A percentile compares a stretch with the other conserved stretches of the same genome.
phyloP scores from a whole-genome alignment of 64 coral and sea anemone species.

The Montipora cactus region DNA sequence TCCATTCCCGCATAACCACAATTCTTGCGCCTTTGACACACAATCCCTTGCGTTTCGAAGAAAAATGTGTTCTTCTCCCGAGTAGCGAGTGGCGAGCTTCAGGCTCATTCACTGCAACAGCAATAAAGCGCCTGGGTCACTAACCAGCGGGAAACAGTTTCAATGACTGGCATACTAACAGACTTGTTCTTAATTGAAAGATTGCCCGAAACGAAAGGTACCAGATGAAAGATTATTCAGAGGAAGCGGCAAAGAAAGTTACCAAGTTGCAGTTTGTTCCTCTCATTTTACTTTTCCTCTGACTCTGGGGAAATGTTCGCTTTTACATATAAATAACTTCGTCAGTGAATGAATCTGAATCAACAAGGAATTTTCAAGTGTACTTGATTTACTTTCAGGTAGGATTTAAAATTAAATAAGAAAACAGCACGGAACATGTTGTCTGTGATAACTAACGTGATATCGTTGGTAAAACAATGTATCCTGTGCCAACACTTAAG shows the following conservation, averaged over 20 bases:
- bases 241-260: constrained; percentile 30
- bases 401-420: neutral
- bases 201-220: constrained; percentile 4
- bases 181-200: neutral
- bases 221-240: neutral
- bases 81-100: too few relatives aligned
- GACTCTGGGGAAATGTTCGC: constrained; percentile 64
- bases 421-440: neutral
- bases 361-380: neutral
- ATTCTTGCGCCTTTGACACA: too few relatives aligned
- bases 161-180: neutral
- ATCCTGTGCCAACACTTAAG: too few relatives aligned
- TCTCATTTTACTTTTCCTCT: constrained; percentile 50
- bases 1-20: too few relatives aligned
- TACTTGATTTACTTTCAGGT: constrained; percentile 47
- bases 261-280: constrained; percentile 58
- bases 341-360: constrained; percentile 1
- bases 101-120: too few relatives aligned
- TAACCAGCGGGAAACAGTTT: neutral
- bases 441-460: too few relatives aligned
- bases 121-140: neutral
- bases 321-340: constrained; percentile 10
- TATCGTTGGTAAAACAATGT: too few relatives aligned
- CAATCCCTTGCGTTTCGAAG: too few relatives aligned
- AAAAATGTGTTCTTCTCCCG: too few relatives aligned